A percentile compares a stretch with the other conserved stretches of the same genome.
Conservation (phyloP, 2,113 vertebrate species). For the Oryzias melastigma region DNA sequence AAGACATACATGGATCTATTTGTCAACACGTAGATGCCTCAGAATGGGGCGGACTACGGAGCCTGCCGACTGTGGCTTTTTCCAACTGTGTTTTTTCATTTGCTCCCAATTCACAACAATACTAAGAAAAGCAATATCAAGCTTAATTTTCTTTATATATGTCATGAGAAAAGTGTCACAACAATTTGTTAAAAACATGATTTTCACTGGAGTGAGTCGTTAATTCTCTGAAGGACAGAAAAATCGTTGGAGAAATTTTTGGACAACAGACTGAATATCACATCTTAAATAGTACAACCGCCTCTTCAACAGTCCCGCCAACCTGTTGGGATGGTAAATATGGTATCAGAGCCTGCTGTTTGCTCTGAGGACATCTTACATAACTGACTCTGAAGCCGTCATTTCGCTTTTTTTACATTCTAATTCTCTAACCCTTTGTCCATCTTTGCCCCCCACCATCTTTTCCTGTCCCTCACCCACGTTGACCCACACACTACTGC, state of each 20-base stretch:
- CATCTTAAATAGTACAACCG: slow-evolving; percentile 26
- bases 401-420: slow-evolving; percentile 25
- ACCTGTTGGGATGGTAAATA: slow-evolving; percentile 57
- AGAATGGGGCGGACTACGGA: too few species aligned
- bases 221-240: not conserved
- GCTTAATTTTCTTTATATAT: too few species aligned
- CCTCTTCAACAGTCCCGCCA: slow-evolving; percentile 33
- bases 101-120: too few species aligned
- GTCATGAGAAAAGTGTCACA: too few species aligned
- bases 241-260: slow-evolving; percentile 15
- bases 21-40: too few species aligned
- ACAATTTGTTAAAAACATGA: too few species aligned
- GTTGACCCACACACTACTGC: slow-evolving; percentile 53
- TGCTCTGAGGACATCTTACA: slow-evolving; percentile 35
- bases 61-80: too few species aligned
- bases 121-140: too few species aligned
- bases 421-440: slow-evolving; percentile 36
- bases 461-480: slow-evolving; percentile 25
- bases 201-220: too few species aligned
- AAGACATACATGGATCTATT: too few species aligned
- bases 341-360: slow-evolving; percentile 33
- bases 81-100: too few species aligned
- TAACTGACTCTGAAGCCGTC: slow-evolving; percentile 44
- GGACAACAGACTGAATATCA: slow-evolving; percentile 9
- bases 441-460: slow-evolving; percentile 19